Evolutionary conservation across 1,140 invertebrate species (phyloP), one percentile per base, ranked within the genome.

Genomic region (Lepidurus apus): DNA sequence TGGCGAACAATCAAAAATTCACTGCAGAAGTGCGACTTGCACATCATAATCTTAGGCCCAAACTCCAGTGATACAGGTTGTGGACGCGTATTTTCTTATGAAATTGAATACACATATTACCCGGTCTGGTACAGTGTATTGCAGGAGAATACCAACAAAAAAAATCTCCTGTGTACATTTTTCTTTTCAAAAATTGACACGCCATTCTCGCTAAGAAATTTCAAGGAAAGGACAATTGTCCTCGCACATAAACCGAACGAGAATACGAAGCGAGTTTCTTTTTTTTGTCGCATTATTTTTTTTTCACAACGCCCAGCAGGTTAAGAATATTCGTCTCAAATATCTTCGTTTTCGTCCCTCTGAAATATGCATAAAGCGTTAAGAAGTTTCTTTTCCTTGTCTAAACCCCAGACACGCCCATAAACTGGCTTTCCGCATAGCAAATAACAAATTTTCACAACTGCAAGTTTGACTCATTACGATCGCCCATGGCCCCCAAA

Each of bases 121-220:
- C 53, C 53, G 53, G 53, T 65, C n/a, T 65, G 53, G 17, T 65
- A n/a, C 53, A 65, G n/a, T 65, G 53, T 65, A 65, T 65, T 65
- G 53, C 53, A 13, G 53, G 53, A 65, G 53, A 11, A 65, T 65
- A 11, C 13, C 21, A 13, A 65, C n/a, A 26, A 65, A 65, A 65
- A 65, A 10, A 65, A n/a, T 65, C 53, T 65, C 53, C 53, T 21
- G 13, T 65, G 7, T 34, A 13, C 53, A 11, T 65, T 11, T 17
- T 21, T 10, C 9, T 21, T 65, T 65, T 65, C 53, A n/a, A 65
- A 65, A 65, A 65, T 17, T 9, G 13, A 65, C 53, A 65, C 53
- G 53, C n/a, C 53, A 13, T 65, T 17, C 53, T 65, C 53, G 53
- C 53, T 65, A 65, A n/a, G 53, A 13, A 65, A 13, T 65, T 65